A percentile compares a stretch with the other conserved stretches of the same genome.
Evolutionary conservation across 53 echinoderm and acorn worm genomes (phyloP).

Genomic region (Astropecten irregularis): DNA sequence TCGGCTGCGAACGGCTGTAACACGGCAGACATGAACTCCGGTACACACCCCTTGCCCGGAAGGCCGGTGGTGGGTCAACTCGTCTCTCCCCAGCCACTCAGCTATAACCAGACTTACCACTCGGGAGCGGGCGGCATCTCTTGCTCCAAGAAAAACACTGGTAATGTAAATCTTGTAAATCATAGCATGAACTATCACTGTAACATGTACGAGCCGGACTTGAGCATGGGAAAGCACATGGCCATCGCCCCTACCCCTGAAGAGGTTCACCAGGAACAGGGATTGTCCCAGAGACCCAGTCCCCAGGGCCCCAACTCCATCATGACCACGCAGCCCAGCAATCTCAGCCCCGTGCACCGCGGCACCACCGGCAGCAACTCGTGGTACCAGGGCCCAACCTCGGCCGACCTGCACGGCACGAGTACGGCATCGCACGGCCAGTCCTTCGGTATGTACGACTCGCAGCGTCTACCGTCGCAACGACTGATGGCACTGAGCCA

Average conservation of each 20-base stretch:
- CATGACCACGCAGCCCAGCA: conserved; percentile 40
- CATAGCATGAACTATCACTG: conserved; percentile 76
- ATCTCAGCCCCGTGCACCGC: conserved; percentile 68
- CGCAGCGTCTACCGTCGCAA: conserved; percentile 77
- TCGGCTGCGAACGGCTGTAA: conserved; percentile 65
- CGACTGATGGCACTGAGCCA: conserved; percentile 68
- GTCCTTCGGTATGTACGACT: conserved; percentile 86
- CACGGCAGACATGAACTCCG: conserved; percentile 66
- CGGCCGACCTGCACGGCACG: conserved; percentile 70
- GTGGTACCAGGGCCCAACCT: conserved; percentile 74
- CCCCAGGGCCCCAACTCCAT: conserved; percentile 82
- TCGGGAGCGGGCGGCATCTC: conserved; percentile 54
- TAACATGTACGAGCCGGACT: conserved; percentile 70
- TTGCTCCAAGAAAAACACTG: conserved; percentile 69
- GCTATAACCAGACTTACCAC: conserved; percentile 68
- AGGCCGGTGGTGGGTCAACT: conserved; percentile 69
- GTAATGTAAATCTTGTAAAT: conserved; percentile 19
- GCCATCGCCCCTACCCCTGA: conserved; percentile 95
- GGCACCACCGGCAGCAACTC: conserved; percentile 55
- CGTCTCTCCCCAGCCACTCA: conserved; percentile 86
- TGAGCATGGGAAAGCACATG: conserved; percentile 94
- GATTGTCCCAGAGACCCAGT: conserved; percentile 87
- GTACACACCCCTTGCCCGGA: conserved; percentile 60
- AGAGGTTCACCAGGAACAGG: conserved; percentile 89
- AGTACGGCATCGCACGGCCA: conserved; percentile 63